phyloP scores from a whole-genome alignment of 2,797 vertebrate species.

The Sebastes nivosus region DNA sequence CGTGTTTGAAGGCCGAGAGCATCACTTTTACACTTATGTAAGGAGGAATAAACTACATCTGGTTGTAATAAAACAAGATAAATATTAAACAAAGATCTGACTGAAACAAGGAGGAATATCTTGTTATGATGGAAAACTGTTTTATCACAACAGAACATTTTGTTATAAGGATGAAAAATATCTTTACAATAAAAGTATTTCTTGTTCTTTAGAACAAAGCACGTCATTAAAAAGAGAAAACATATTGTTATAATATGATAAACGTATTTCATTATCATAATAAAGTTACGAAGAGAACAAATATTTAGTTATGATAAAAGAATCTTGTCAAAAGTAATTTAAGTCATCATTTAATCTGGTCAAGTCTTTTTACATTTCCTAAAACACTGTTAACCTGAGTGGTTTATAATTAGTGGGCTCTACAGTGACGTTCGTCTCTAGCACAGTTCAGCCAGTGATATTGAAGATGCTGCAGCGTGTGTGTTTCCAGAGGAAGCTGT shows the following conservation, averaged over 20 bases:
- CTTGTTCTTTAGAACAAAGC: neutral
- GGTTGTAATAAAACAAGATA: neutral
- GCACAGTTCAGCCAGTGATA: neutral
- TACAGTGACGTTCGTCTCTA: neutral
- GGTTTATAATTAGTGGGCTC: neutral
- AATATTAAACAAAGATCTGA: neutral
- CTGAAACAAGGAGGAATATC: accelerated
- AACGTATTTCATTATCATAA: neutral
- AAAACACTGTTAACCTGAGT: neutral
- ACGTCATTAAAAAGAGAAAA: neutral
- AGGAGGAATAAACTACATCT: neutral
- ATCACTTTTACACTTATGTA: neutral
- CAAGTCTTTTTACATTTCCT: neutral
- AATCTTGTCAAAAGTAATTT: neutral
- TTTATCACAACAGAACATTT: neutral
- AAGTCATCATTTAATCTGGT: neutral
- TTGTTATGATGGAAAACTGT: neutral
- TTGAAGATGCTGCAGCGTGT: neutral
- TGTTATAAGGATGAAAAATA: neutral
- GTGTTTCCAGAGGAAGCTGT: neutral
- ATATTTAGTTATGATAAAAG: neutral
- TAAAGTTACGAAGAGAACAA: neutral
- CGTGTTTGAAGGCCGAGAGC: neutral
- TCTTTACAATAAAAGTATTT: neutral
- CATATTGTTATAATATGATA: neutral